Evolutionary conservation across 2,888 invertebrate genomes (phyloP).

Genomic region (Tenthredo livida): DNA sequence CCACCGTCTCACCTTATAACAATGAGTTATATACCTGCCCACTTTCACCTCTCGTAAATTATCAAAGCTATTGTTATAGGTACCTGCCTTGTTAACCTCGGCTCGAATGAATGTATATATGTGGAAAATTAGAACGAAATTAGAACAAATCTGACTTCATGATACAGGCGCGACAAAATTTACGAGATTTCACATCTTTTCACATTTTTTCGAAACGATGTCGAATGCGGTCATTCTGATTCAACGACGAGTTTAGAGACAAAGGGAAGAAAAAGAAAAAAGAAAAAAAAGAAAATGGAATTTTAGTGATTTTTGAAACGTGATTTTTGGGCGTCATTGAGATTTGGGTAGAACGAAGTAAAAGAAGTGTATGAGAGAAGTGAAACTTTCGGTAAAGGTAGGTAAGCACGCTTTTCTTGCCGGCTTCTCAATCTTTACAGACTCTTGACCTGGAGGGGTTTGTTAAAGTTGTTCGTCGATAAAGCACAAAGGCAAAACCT

Average conservation of each 20-base stretch:
- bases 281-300: not conserved
- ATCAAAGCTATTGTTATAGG: not conserved
- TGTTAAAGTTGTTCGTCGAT: conserved; percentile 48
- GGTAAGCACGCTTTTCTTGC: conserved; percentile 26
- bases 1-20: not conserved
- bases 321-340: not conserved
- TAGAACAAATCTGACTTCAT: too few relatives aligned
- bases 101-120: not conserved
- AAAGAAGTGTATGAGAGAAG: not conserved
- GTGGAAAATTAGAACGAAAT: too few relatives aligned
- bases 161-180: too few relatives aligned
- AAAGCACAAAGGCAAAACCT: conserved; percentile 57
- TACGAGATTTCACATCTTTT: too few relatives aligned
- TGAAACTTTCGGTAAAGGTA: not conserved
- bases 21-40: not conserved
- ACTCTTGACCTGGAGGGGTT: conserved; percentile 46
- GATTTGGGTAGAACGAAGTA: not conserved
- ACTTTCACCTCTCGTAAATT: not conserved
- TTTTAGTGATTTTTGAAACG: not conserved
- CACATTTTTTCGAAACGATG: too few relatives aligned
- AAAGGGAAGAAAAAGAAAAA: not conserved
- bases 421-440: conserved; percentile 14
- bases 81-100: conserved; percentile 5
- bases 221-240: too few relatives aligned
- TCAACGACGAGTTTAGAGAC: too few relatives aligned